Evolutionary conservation across 2,797 vertebrate genomes (phyloP).

Genomic region (Falco biarmicus): DNA sequence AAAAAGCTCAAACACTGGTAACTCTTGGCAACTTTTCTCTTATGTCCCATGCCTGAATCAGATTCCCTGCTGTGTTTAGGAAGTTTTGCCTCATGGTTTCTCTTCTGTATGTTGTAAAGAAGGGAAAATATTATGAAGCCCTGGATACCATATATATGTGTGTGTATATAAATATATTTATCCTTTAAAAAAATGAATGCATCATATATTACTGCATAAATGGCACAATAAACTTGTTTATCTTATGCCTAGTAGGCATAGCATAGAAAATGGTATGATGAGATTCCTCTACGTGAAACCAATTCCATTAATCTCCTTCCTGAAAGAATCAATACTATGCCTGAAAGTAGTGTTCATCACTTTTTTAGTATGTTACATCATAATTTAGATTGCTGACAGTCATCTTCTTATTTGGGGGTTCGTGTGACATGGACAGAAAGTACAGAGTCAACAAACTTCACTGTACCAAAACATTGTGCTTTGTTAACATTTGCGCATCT

Average conservation of each 20-base stretch:
- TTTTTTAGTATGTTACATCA: not conserved
- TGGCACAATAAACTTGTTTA: not conserved
- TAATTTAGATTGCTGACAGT: not conserved
- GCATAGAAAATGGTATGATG: not conserved
- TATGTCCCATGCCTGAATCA: not conserved
- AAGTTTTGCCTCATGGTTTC: not conserved
- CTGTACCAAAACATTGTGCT: not conserved
- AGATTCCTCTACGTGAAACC: not conserved
- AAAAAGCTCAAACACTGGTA: not conserved
- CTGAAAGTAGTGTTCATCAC: not conserved
- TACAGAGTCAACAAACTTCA: not conserved
- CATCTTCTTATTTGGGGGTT: not conserved
- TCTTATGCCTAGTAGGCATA: not conserved
- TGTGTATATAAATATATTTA: not conserved
- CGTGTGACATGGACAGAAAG: not conserved
- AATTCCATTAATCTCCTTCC: not conserved
- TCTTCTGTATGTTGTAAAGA: constrained; percentile 8
- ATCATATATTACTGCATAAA: not conserved
- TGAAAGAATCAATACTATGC: not conserved
- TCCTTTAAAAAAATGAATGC: not conserved
- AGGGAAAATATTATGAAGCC: constrained; percentile 8
- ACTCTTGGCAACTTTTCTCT: not conserved
- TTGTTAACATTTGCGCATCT: not conserved
- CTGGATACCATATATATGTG: not conserved
- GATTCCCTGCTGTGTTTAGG: not conserved